Conservation (phyloP, 2,888 invertebrate genomes). For the Argyra leucocephala region DNA sequence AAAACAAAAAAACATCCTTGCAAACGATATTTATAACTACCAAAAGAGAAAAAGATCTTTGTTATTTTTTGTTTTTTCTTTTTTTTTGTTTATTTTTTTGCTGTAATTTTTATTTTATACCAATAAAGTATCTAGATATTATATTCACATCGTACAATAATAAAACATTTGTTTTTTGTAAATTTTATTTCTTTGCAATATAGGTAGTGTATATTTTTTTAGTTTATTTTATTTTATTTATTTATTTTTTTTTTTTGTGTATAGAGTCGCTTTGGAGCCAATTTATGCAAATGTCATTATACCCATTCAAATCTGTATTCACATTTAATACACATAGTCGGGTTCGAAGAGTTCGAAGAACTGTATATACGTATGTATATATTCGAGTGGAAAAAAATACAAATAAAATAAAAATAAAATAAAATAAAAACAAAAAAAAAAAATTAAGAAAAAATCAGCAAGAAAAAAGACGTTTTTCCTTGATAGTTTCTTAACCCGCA, state of each 20-base stretch:
- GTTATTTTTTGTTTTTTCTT: no score
- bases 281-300: conserved; percentile 13
- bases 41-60: background rate
- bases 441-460: background rate
- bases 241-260: background rate
- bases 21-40: background rate
- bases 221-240: background rate
- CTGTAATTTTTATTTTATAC: no score
- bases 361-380: background rate
- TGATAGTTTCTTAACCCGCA: conserved; percentile 12
- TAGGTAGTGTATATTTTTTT: background rate
- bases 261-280: conserved; percentile 1
- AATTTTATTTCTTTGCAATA: background rate
- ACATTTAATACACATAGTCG: background rate
- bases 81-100: no score
- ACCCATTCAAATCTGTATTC: conserved; percentile 8
- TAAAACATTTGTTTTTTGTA: background rate
- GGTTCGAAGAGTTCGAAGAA: conserved; percentile 9
- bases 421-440: background rate
- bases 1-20: background rate
- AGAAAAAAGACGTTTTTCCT: conserved; percentile 11
- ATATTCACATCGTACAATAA: background rate
- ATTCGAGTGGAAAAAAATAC: background rate
- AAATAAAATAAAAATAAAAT: background rate
- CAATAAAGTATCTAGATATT: background rate